A percentile compares a stretch with the other conserved stretches of the same genome.
phyloP scores from a whole-genome alignment of 2,113 vertebrate genomes.

The Oryzias javanicus region DNA sequence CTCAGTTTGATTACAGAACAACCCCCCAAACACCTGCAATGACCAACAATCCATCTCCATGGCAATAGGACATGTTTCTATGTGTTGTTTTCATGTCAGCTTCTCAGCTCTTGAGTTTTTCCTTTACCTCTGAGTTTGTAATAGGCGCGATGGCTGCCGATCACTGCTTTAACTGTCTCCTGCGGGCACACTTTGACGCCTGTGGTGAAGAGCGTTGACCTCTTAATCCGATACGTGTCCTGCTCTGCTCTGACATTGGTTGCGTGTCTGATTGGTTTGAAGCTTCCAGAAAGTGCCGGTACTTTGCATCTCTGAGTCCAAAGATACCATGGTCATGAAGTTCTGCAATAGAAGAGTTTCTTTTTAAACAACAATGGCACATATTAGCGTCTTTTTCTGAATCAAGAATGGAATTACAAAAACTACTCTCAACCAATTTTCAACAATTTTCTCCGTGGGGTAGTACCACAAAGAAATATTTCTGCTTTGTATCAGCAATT shows the following conservation, averaged over 20 bases:
- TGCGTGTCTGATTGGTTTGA: conserved; percentile 67
- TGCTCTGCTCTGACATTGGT: conserved; percentile 75
- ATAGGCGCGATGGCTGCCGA: conserved; percentile 87
- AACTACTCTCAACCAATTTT: no score
- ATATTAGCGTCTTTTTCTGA: no score
- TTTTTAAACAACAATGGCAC: no score
- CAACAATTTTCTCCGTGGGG: no score
- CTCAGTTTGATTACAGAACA: conserved; percentile 14
- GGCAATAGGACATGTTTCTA: conserved; percentile 21
- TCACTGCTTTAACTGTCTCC: conserved; percentile 85
- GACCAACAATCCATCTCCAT: conserved; percentile 8
- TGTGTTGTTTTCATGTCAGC: not conserved
- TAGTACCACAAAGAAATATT: no score
- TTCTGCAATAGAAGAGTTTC: conserved; percentile 75
- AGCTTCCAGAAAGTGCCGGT: conserved; percentile 74
- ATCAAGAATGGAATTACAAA: no score
- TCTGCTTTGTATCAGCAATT: no score
- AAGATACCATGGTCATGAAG: conserved; percentile 64
- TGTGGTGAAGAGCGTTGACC: conserved; percentile 80
- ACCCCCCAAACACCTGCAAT: not conserved
- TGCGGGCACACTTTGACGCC: conserved; percentile 90
- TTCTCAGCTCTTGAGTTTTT: not conserved
- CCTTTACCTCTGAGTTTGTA: conserved; percentile 89
- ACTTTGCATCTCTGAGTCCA: conserved; percentile 80
- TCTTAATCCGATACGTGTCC: conserved; percentile 79